Evolutionary conservation across 2,888 invertebrate genomes (phyloP), one percentile per base, ranked within the genome.

Genomic region (Agrochola lychnidis): DNA sequence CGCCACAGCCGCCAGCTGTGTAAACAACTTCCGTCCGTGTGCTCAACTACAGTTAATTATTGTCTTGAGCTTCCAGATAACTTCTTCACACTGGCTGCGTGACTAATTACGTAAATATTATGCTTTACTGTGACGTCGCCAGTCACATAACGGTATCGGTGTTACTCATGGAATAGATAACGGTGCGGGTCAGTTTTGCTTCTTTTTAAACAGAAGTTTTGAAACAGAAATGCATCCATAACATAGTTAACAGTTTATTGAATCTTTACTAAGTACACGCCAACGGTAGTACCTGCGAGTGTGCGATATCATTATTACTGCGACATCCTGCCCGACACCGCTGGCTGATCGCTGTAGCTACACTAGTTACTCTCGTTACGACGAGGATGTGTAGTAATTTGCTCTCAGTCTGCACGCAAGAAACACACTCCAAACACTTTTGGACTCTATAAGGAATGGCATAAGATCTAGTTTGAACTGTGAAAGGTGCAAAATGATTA

Each of bases 361-460:
- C 22, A 45, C 79, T 66, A 81, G 63, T 75, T 73, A 71, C 70
- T 69, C 67, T 78, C 51, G 63, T 78, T 78, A 79, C 71, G 64
- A 73, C 69, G 68, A 81, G 73, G 84, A 87, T 81, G 78, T 81
- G 69, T 83, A 81, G 74, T 72, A 77, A 81, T 76, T 78, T 64
- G 62, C 71, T 77, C 63, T 68, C 74, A 76, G 78, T 78, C 78
- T 45, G 57, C 70, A 36, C 57, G 22, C 63, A 42, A 42, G 22
- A n/a, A 30, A 19, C 14, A 19, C 14, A 53, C 53, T 40, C 22
- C 61, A 45, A 56, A 78, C 66, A 56, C 70, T 62, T 42, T 59
- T 74, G n/a, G n/a, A 76, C 74, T 67, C 61, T 86, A 64, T 62
- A 48, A 14, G 7, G 14, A 51, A 22, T 2, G 12, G 5, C 16